Conservation (phyloP, 2,888 invertebrate genomes). For the Drosophila nigritarsus region DNA sequence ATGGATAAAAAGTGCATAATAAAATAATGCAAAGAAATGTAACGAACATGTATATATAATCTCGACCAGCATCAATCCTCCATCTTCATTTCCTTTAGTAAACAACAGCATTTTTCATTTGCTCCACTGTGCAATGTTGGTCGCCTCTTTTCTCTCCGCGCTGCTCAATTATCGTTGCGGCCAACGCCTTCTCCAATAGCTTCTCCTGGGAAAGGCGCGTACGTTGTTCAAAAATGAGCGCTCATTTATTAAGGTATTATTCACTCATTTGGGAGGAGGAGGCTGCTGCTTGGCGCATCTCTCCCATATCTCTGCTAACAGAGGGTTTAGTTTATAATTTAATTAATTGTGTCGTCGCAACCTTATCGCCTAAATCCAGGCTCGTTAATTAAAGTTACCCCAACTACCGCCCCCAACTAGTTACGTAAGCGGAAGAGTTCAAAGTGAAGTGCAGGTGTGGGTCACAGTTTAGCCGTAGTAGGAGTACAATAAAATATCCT, state of each 20-base stretch:
- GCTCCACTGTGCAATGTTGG: slow-evolving; percentile 26
- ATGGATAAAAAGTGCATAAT: not conserved
- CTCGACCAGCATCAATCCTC: too few relatives aligned
- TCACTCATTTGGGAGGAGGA: slow-evolving; percentile 37
- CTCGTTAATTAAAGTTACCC: slow-evolving; percentile 55
- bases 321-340: slow-evolving; percentile 64
- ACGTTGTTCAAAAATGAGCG: slow-evolving; percentile 36
- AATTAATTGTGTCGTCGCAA: slow-evolving; percentile 68
- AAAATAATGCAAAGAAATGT: not conserved
- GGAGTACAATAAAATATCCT: slow-evolving; percentile 17
- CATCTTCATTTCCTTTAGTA: not conserved
- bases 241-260: slow-evolving; percentile 71
- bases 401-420: not conserved
- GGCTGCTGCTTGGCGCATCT: slow-evolving; percentile 5
- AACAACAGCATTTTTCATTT: not conserved
- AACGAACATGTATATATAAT: not conserved
- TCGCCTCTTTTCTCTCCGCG: not conserved
- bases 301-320: not conserved
- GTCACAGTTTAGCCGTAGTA: slow-evolving; percentile 20
- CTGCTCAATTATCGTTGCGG: slow-evolving; percentile 30
- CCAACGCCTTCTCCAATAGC: slow-evolving; percentile 53
- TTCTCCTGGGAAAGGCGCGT: not conserved
- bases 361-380: slow-evolving; percentile 55
- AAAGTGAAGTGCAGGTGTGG: slow-evolving; percentile 54
- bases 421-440: slow-evolving; percentile 66